Percentiles rank a stretch among this genome's conserved stretches.
phyloP scores from a whole-genome alignment of 2,888 invertebrate genomes.

The Drosophila setosimentum region DNA sequence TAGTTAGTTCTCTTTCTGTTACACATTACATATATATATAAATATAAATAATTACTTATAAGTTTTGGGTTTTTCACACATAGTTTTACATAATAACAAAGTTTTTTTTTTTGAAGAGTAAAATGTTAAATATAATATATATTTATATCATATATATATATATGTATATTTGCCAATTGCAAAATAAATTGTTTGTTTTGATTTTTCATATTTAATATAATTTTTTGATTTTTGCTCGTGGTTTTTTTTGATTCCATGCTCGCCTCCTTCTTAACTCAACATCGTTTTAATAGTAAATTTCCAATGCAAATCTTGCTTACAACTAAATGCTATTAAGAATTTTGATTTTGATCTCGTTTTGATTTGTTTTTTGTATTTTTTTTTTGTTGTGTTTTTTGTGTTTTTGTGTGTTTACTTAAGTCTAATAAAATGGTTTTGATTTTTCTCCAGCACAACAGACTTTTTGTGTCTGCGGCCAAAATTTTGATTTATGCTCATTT shows the following conservation, averaged over 20 bases:
- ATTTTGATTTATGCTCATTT: conserved; percentile 84
- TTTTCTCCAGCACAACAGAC: conserved; percentile 67
- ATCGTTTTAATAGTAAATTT: conserved; percentile 62
- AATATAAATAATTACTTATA: conserved; percentile 74
- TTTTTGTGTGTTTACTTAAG: conserved; percentile 49
- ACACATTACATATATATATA: conserved; percentile 63
- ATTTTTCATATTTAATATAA: conserved; percentile 67
- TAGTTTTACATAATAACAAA: conserved; percentile 70
- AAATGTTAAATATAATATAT: conserved; percentile 65
- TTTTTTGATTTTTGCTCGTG: conserved; percentile 59
- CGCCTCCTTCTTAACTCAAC: conserved; percentile 58
- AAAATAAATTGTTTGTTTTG: conserved; percentile 65
- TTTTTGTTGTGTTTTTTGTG: conserved; percentile 47
- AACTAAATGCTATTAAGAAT: conserved; percentile 64
- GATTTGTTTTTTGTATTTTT: conserved; percentile 28
- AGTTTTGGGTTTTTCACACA: conserved; percentile 49
- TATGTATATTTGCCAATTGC: conserved; percentile 71
- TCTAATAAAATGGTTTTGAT: conserved; percentile 81
- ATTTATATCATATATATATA: conserved; percentile 45
- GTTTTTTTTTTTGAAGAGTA: conserved; percentile 61
- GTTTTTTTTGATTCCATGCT: conserved; percentile 67
- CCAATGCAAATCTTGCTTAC: conserved; percentile 60
- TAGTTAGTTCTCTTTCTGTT: conserved; percentile 60
- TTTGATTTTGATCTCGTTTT: conserved; percentile 49
- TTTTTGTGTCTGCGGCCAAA: conserved; percentile 65